Conservation (phyloP, 2,888 invertebrate genomes). For the Desoria tigrina region DNA sequence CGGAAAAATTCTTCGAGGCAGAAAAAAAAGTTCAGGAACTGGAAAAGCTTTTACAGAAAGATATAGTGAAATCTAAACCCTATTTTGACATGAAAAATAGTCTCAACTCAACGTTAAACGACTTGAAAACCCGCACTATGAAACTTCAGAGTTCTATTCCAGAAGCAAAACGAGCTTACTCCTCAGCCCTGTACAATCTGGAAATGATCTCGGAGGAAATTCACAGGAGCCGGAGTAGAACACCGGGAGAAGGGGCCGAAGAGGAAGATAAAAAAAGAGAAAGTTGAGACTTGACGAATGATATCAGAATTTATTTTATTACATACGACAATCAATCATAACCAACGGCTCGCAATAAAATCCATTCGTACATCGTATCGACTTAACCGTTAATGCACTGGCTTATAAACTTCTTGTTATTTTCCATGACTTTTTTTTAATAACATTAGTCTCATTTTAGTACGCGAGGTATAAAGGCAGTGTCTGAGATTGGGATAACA, state of each 20-base stretch:
- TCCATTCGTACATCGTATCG: constrained; percentile 11
- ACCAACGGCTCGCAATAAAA: constrained; percentile 15
- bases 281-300: constrained; percentile 18
- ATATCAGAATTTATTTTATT: constrained; percentile 22
- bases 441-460: constrained; percentile 25
- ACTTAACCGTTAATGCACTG: constrained; percentile 10
- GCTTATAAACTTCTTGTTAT: constrained; percentile 1
- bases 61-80: constrained; percentile 80
- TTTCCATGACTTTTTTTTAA: not conserved
- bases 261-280: constrained; percentile 56
- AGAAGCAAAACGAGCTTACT: constrained; percentile 77
- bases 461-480: constrained; percentile 2
- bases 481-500: constrained; percentile 14
- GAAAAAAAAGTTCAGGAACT: constrained; percentile 77
- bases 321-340: constrained; percentile 22
- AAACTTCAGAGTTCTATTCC: constrained; percentile 76
- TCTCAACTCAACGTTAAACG: constrained; percentile 80
- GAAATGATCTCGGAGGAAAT: constrained; percentile 92
- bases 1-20: constrained; percentile 76
- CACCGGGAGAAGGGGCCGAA: constrained; percentile 59
- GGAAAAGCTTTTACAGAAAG: constrained; percentile 78
- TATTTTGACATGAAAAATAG: constrained; percentile 89
- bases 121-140: constrained; percentile 81
- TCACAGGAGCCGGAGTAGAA: constrained; percentile 68
- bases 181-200: constrained; percentile 76